Evolutionary conservation across 2,888 invertebrate genomes (phyloP), one percentile per base, ranked within the genome.

Genomic region (Anaspis maculata): DNA sequence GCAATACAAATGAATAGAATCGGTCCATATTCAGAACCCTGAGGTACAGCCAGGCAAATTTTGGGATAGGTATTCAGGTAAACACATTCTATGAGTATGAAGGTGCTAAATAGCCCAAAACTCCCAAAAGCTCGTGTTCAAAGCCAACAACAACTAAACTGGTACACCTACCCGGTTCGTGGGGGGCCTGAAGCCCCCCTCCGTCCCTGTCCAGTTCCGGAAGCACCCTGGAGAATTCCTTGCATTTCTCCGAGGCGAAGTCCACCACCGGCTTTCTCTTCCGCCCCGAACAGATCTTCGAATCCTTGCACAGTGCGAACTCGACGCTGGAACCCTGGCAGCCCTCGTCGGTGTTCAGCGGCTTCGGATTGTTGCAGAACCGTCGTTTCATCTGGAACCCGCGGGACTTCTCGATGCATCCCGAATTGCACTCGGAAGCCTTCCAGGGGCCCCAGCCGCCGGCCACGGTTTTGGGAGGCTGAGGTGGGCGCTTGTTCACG

Each of bases 131-230:
- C n/a, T n/a, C n/a, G n/a, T n/a, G n/a, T n/a, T n/a, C n/a, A n/a
- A n/a, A n/a, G n/a, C n/a, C n/a, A n/a, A n/a, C n/a, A n/a, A n/a
- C n/a, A n/a, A n/a, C n/a, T n/a, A n/a, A n/a, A n/a, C n/a, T n/a
- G n/a, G n/a, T n/a, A n/a, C n/a, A n/a, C n/a, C n/a, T n/a, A n/a
- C n/a, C n/a, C 26, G 71, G 66, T 56, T 84, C 83, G 48, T 84
- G 82, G 2, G 79, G 78, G 9, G 82, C 80, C 62, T 85, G 84
- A 39, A 83, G 62, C 1, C 84, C 83, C 1, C 73, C 70, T n/a
- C 78, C 81, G 16, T 72, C 68, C 0, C 72, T 60, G 55, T 83
- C 83, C 34, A 85, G 61, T 38, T 74, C 73, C 1, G 74, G 68
- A 33, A 84, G 49, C 31, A 68, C 58, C 36, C 68, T 66, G 16